phyloP scores from a whole-genome alignment of 2,888 invertebrate genomes.

The Drosophila subquinaria region DNA sequence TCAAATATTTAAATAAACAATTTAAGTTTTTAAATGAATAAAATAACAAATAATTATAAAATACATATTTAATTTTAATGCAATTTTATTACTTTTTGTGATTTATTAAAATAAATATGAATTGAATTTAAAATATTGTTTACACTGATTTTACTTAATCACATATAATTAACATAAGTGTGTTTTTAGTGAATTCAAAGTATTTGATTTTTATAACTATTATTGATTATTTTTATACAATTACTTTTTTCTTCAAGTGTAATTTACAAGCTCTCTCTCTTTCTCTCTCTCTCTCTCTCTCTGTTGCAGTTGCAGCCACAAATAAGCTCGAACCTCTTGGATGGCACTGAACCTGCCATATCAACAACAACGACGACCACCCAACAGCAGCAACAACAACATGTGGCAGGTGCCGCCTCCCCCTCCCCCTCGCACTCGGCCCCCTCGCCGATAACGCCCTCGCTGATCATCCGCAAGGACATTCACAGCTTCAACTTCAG shows the following conservation, averaged over 20 bases:
- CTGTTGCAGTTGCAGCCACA: slow-evolving; percentile 60
- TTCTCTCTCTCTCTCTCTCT: slow-evolving; percentile 22
- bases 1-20: no score
- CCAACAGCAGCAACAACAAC: slow-evolving; percentile 28
- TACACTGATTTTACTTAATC: no score
- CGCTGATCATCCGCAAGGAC: slow-evolving; percentile 85
- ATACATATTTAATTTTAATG: no score
- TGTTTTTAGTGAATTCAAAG: no score
- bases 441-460: slow-evolving; percentile 69
- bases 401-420: slow-evolving; percentile 24
- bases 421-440: slow-evolving; percentile 14
- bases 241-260: neutral
- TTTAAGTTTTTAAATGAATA: no score
- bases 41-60: no score
- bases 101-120: no score
- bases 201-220: no score
- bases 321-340: slow-evolving; percentile 49
- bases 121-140: no score
- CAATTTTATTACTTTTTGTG: no score
- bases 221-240: no score
- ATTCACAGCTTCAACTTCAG: slow-evolving; percentile 85
- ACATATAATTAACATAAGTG: no score
- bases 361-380: slow-evolving; percentile 45
- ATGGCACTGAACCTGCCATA: slow-evolving; percentile 65
- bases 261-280: slow-evolving; percentile 39